These are phyloP conservation scores for Pseudomyrmex sp. DNA, from an alignment of 1,140 invertebrate genomes.

Conservation along the genomic window DNA sequence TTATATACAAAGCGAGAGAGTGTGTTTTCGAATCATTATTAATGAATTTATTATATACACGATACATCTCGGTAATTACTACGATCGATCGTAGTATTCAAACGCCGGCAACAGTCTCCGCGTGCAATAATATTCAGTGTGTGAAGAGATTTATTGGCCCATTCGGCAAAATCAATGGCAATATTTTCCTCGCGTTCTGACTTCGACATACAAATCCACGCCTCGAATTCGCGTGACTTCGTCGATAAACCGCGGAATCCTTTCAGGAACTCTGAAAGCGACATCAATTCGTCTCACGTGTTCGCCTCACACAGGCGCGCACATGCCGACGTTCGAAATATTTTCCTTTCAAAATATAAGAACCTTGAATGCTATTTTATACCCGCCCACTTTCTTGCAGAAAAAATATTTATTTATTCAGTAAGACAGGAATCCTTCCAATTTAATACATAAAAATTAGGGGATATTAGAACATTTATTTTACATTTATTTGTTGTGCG, in stretches of 20 bases:
- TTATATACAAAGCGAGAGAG: background rate
- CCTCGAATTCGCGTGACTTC: slow-evolving; percentile 72
- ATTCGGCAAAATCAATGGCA: slow-evolving; percentile 26
- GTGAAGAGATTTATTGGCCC: slow-evolving; percentile 31
- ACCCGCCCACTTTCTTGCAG: background rate
- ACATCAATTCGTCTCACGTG: slow-evolving; percentile 68
- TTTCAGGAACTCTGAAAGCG: slow-evolving; percentile 61
- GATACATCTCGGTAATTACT: slow-evolving; percentile 37
- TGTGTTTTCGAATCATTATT: background rate
- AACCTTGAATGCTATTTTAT: slow-evolving; percentile 14
- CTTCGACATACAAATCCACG: slow-evolving; percentile 64
- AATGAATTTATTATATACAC: background rate
- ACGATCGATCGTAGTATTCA: background rate
- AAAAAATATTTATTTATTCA: background rate
- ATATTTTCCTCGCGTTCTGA: slow-evolving; percentile 37
- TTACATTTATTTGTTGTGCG: background rate
- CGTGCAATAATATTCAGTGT: background rate
- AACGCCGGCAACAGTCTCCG: slow-evolving; percentile 4
- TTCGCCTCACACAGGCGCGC: slow-evolving; percentile 14
- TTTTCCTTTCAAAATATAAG: slow-evolving; percentile 29
- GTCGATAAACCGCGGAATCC: slow-evolving; percentile 65
- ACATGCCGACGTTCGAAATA: slow-evolving; percentile 21
- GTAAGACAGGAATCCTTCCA: background rate
- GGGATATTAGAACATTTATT: background rate
- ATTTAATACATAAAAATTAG: background rate